These are phyloP conservation scores for Cataglyphis cursor DNA, from an alignment of 2,888 invertebrate genomes.

Conservation along the genomic window DNA sequence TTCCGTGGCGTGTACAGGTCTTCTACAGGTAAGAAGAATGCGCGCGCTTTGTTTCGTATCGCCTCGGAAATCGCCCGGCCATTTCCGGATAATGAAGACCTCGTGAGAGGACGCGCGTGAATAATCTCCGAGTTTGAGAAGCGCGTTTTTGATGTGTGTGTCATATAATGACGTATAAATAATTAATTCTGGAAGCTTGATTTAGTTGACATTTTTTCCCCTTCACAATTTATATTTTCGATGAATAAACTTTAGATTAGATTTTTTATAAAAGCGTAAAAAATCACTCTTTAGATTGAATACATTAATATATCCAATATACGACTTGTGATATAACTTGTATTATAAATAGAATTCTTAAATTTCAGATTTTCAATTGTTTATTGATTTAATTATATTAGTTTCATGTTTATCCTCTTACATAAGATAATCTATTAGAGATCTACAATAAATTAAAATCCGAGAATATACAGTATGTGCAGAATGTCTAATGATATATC, in stretches of 20 bases:
- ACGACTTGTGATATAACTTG: too few species aligned
- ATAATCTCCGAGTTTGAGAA: background rate
- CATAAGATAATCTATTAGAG: background rate
- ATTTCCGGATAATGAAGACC: slow-evolving; percentile 50
- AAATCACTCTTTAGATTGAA: background rate
- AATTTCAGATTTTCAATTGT: background rate
- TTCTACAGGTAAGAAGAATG: slow-evolving; percentile 66
- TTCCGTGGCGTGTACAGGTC: slow-evolving; percentile 65
- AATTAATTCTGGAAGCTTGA: background rate
- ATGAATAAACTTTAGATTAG: background rate
- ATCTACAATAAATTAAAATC: background rate
- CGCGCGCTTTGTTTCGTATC: slow-evolving; percentile 68
- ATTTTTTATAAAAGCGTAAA: background rate
- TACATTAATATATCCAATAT: background rate
- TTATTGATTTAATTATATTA: background rate
- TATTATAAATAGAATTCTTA: too few species aligned
- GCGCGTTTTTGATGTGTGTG: background rate
- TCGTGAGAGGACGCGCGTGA: slow-evolving; percentile 10
- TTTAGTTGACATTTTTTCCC: background rate
- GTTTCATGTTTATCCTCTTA: background rate
- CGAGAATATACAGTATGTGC: background rate
- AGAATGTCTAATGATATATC: background rate
- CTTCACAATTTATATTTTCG: background rate
- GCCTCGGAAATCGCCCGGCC: slow-evolving; percentile 62
- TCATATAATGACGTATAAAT: background rate